Conservation (phyloP, 2,888 invertebrate species). For the Helicoverpa assulta region DNA sequence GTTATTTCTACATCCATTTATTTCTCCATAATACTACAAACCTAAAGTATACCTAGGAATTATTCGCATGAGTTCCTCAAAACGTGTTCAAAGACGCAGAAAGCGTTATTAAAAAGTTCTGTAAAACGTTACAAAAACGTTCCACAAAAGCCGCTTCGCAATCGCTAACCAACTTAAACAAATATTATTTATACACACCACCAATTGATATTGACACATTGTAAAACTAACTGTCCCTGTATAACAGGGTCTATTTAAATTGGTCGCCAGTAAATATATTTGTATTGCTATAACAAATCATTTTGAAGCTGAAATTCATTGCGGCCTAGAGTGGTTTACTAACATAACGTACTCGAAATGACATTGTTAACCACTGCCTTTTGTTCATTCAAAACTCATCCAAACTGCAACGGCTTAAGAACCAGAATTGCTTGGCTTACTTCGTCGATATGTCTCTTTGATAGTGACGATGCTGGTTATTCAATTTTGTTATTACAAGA, state of each 20-base stretch:
- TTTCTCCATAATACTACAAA: background rate
- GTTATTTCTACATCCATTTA: too few species aligned
- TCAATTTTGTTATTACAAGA: slow-evolving; percentile 50
- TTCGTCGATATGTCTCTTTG: slow-evolving; percentile 25
- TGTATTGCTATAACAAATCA: slow-evolving; percentile 62
- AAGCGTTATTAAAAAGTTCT: slow-evolving; percentile 55
- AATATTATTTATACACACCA: slow-evolving; percentile 50
- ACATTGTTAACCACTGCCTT: slow-evolving; percentile 55
- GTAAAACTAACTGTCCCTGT: slow-evolving; percentile 25
- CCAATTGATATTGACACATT: slow-evolving; percentile 54
- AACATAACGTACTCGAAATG: slow-evolving; percentile 57
- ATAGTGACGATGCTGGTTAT: slow-evolving; percentile 38
- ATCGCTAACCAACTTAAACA: slow-evolving; percentile 48
- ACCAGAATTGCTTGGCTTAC: slow-evolving; percentile 19
- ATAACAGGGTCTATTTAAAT: slow-evolving; percentile 47
- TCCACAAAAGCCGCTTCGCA: slow-evolving; percentile 51
- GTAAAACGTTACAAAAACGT: slow-evolving; percentile 41
- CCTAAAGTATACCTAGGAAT: background rate
- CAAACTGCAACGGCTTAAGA: slow-evolving; percentile 4
- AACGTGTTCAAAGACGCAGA: slow-evolving; percentile 44
- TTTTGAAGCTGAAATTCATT: slow-evolving; percentile 64
- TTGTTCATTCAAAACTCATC: slow-evolving; percentile 32
- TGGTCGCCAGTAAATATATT: slow-evolving; percentile 56
- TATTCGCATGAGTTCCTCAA: background rate
- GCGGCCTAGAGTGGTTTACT: slow-evolving; percentile 58